Evolutionary conservation across 2,113 vertebrate genomes (phyloP).

Genomic region (Zosterops borbonicus): DNA sequence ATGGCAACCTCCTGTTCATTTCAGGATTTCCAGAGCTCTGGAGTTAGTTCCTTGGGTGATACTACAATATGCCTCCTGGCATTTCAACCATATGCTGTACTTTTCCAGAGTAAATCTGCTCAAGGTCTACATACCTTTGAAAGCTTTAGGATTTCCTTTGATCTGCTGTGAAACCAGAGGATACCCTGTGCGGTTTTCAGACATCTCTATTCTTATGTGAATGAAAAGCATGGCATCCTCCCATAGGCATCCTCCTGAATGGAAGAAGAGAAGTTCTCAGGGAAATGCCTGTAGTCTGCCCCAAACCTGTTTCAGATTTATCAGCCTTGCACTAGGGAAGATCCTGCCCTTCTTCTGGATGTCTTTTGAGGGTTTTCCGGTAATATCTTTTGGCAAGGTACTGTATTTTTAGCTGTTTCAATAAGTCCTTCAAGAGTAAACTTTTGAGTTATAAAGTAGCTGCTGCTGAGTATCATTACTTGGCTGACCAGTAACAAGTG

Average conservation of each 20-base stretch:
- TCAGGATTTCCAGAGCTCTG: not conserved
- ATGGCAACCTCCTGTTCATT: not conserved
- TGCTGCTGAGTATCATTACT: not conserved
- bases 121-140: not conserved
- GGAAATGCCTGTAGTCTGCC: not conserved
- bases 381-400: not conserved
- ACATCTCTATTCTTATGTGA: not conserved
- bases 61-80: not conserved
- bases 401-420: not conserved
- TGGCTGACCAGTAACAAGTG: not conserved
- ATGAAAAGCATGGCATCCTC: not conserved
- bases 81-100: not conserved
- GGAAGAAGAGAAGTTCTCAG: not conserved
- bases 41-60: not conserved
- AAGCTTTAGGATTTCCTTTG: not conserved
- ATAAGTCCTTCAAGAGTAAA: not conserved
- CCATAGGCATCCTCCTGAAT: not conserved
- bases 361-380: not conserved
- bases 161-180: not conserved
- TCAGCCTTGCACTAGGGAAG: not conserved
- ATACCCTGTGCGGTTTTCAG: not conserved
- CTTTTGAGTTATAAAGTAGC: not conserved
- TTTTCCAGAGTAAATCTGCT: not conserved
- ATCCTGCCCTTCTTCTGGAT: not conserved
- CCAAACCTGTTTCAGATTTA: not conserved